These are phyloP conservation scores for Drosophila ogumai DNA, from an alignment of 1,140 invertebrate genomes.

Conservation along the genomic window DNA sequence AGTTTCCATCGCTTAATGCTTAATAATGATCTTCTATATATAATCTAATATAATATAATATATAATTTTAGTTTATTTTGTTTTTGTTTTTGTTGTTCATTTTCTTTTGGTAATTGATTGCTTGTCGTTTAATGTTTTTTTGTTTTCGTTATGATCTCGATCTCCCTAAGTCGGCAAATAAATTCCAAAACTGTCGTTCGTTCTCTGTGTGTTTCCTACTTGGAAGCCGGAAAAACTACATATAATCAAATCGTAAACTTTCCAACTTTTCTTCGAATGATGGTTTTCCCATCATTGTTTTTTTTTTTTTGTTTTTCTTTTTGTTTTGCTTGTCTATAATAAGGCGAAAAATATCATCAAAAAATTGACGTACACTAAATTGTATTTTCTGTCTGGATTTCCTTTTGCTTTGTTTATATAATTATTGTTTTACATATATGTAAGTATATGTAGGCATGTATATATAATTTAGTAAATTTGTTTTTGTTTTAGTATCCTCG, in stretches of 20 bases:
- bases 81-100: not conserved
- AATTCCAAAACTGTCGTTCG: conserved; percentile 22
- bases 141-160: conserved; percentile 29
- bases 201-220: conserved; percentile 20
- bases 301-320: conserved; percentile 29
- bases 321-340: conserved; percentile 70
- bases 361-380: conserved; percentile 83
- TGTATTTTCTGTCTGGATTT: conserved; percentile 65
- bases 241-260: conserved; percentile 31
- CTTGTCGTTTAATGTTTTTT: conserved; percentile 55
- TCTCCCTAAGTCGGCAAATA: conserved; percentile 29
- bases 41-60: conserved; percentile 38
- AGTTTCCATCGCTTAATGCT: conserved; percentile 38
- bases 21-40: conserved; percentile 40
- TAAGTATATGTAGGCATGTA: conserved; percentile 54
- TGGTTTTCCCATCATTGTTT: conserved; percentile 18
- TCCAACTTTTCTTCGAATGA: conserved; percentile 19
- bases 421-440: conserved; percentile 64
- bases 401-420: conserved; percentile 17
- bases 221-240: conserved; percentile 33
- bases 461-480: conserved; percentile 62
- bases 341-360: conserved; percentile 83
- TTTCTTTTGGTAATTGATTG: conserved; percentile 69
- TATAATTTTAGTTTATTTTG: conserved; percentile 30
- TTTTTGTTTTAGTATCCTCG: conserved; percentile 30